Percentiles rank a stretch among this genome's conserved stretches.
Conservation (phyloP, 2,797 vertebrate genomes). For the Protosalanx chinensis region DNA sequence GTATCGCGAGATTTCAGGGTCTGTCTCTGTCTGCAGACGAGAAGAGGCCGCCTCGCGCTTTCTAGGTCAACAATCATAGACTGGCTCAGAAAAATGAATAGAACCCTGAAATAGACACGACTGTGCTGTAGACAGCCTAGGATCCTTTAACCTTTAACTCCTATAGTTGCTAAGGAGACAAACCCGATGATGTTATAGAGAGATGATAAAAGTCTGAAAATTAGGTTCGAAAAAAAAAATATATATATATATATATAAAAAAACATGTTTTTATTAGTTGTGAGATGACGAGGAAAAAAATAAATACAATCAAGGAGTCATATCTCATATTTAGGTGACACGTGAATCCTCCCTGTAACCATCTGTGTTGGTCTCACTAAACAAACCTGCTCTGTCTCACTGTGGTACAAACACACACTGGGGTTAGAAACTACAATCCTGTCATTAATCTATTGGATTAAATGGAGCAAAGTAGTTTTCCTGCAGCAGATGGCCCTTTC, state of each 20-base stretch:
- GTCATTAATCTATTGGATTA: conserved; percentile 43
- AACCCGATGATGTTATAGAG: too few species aligned
- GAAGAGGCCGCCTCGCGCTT: neutral
- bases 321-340: neutral
- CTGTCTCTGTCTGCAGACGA: conserved; percentile 32
- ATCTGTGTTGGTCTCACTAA: neutral
- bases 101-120: neutral
- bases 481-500: conserved; percentile 28
- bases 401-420: neutral
- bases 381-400: neutral
- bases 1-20: conserved; percentile 56
- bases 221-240: too few species aligned
- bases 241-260: too few species aligned
- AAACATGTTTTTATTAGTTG: too few species aligned
- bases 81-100: neutral
- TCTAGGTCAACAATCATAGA: neutral
- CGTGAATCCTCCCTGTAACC: neutral
- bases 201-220: too few species aligned
- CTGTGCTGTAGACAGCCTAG: neutral
- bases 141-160: neutral
- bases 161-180: too few species aligned
- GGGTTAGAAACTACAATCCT: conserved; percentile 22
- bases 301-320: neutral
- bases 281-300: neutral
- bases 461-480: conserved; percentile 22